Percentiles rank a stretch among this genome's conserved stretches.
phyloP scores from a whole-genome alignment of 2,888 invertebrate genomes.

The Saturnia japonica region DNA sequence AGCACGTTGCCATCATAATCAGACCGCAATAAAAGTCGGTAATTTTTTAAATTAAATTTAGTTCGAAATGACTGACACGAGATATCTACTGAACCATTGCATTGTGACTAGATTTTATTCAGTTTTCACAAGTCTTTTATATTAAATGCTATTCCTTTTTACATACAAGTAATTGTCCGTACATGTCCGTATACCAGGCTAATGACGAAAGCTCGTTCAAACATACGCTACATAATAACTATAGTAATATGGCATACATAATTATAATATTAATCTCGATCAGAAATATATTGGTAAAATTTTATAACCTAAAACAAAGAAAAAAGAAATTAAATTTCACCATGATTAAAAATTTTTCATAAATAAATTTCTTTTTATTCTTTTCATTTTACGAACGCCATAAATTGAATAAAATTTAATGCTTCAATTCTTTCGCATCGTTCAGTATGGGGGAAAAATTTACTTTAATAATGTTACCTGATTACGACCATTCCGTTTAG shows the following conservation, averaged over 20 bases:
- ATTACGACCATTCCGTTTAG: neutral
- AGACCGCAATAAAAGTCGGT: neutral
- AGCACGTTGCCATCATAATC: neutral
- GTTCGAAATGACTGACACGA: neutral
- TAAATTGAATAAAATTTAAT: slow-evolving; percentile 37
- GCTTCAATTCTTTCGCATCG: slow-evolving; percentile 29
- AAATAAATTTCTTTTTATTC: too few relatives aligned
- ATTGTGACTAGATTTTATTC: slow-evolving; percentile 56
- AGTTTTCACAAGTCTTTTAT: slow-evolving; percentile 47
- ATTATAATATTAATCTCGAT: slow-evolving; percentile 33
- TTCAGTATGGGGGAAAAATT: neutral
- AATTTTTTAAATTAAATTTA: neutral
- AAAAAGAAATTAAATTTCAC: too few relatives aligned
- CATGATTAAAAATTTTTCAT: too few relatives aligned
- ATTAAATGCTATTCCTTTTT: slow-evolving; percentile 51
- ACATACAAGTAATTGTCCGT: slow-evolving; percentile 49
- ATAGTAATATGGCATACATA: slow-evolving; percentile 58
- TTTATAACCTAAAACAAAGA: too few relatives aligned
- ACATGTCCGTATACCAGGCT: slow-evolving; percentile 70
- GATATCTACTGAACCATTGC: slow-evolving; percentile 13
- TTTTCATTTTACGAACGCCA: too few relatives aligned
- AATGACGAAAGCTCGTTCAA: slow-evolving; percentile 77
- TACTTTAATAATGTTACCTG: neutral
- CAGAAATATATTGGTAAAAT: slow-evolving; percentile 13
- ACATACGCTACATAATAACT: slow-evolving; percentile 68